phyloP scores from a whole-genome alignment of 1,140 invertebrate genomes.

The Coelopa frigida region DNA sequence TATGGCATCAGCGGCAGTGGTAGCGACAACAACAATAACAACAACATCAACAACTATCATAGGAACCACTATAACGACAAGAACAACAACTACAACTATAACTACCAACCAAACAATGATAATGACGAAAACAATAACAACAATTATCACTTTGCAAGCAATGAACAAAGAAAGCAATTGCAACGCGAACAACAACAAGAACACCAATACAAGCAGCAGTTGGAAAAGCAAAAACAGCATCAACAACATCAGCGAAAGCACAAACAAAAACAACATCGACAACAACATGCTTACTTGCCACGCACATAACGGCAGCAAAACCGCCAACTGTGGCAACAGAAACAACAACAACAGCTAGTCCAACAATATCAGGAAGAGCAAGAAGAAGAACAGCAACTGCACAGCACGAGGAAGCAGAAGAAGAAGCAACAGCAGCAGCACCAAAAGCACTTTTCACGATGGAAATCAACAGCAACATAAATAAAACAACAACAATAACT shows the following conservation, averaged over 20 bases:
- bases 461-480: too few relatives aligned
- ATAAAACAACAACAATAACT: too few relatives aligned
- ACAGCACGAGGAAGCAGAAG: too few relatives aligned
- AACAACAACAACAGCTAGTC: not conserved
- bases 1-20: not conserved
- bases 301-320: not conserved
- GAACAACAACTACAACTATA: not conserved
- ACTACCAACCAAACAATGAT: not conserved
- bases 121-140: conserved; percentile 17
- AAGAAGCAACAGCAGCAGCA: too few relatives aligned
- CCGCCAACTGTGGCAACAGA: not conserved
- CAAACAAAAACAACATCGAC: conserved; percentile 1
- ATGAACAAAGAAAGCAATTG: too few relatives aligned
- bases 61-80: conserved; percentile 2
- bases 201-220: not conserved
- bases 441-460: too few relatives aligned
- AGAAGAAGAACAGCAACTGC: not conserved
- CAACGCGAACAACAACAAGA: conserved; percentile 12
- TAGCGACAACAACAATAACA: conserved; percentile 6
- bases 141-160: too few relatives aligned
- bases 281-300: not conserved
- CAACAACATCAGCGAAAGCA: not conserved
- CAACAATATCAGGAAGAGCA: not conserved
- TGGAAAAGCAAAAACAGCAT: conserved; percentile 16
- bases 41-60: conserved; percentile 10